Conservation (phyloP, 2,113 vertebrate species). For the Rhynchopsitta pachyrhyncha region DNA sequence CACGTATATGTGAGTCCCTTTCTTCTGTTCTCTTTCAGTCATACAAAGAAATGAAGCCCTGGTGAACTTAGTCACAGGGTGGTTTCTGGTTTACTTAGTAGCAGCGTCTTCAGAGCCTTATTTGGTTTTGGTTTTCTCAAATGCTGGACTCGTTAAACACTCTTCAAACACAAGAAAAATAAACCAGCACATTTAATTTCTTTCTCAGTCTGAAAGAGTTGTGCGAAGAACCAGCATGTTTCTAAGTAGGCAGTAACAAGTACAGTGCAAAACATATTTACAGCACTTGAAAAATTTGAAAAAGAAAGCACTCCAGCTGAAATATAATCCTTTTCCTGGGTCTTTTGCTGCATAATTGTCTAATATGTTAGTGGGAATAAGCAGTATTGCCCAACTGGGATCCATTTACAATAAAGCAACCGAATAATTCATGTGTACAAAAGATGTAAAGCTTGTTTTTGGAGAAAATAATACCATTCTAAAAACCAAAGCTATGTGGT, state of each 20-base stretch:
- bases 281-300: constrained; percentile 29
- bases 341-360: constrained; percentile 48
- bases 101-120: constrained; percentile 43
- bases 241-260: constrained; percentile 47
- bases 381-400: neutral
- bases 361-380: constrained; percentile 26
- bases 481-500: constrained; percentile 37
- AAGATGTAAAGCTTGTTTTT: constrained; percentile 58
- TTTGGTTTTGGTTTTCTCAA: constrained; percentile 60
- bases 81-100: constrained; percentile 50
- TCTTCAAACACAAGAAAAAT: constrained; percentile 64
- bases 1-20: neutral
- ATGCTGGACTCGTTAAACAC: constrained; percentile 59
- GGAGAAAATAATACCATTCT: constrained; percentile 38
- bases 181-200: constrained; percentile 60
- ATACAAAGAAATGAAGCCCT: constrained; percentile 22
- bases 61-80: constrained; percentile 49
- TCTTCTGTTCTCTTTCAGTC: neutral
- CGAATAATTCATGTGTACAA: constrained; percentile 62
- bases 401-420: constrained; percentile 50
- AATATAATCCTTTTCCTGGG: constrained; percentile 47
- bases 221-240: constrained; percentile 49
- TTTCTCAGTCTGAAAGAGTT: constrained; percentile 39
- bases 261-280: constrained; percentile 39
- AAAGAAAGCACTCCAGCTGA: constrained; percentile 37